Evolutionary conservation across 1,140 invertebrate species (phyloP), one percentile per base, ranked within the genome.

Genomic region (Babylonia areolata): DNA sequence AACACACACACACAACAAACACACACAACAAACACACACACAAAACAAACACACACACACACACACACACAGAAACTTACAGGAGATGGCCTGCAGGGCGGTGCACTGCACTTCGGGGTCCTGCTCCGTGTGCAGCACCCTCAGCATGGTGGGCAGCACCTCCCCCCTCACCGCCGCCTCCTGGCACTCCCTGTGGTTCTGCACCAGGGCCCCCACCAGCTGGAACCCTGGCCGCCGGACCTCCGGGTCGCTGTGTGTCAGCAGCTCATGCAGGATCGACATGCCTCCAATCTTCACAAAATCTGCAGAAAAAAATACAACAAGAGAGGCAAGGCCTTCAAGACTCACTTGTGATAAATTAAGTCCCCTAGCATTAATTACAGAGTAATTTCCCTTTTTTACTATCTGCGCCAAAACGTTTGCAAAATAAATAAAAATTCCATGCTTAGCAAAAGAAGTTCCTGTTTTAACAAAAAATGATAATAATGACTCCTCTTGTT

Each of bases 231-330:
- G 94, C 90, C 95, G 95, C 42, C 96, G 95, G 0, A 97, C 94
- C 20, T 95, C 95, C 2, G 95, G 92, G 87, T 96, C 95, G 5
- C 95, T 93, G 82, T 95, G 96, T 87, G 96, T 95, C 37, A 97
- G 93, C 90, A 97, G 96, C 0, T 95, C 93, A 0, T 95, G 95
- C 73, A 97, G 95, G 71, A 97, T 95, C 0, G 95, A 93, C 90
- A 97, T 97, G 1, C 97, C 97, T 12, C 96, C 96, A 89, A 97
- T 96, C 94, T 97, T 97, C 89, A 96, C 96, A 92, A 97, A 97
- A 95, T 97, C 96, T 96, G 93, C 12, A 95, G 94, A 79, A n/a
- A n/a, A n/a, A n/a, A n/a, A n/a, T n/a, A n/a, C n/a, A n/a, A n/a
- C n/a, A n/a, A n/a, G n/a, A n/a, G n/a, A n/a, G n/a, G n/a, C n/a